Percentiles rank a stretch among this genome's conserved stretches.
phyloP scores from a whole-genome alignment of 2,113 vertebrate genomes.

The Leucoraja erinaceus region DNA sequence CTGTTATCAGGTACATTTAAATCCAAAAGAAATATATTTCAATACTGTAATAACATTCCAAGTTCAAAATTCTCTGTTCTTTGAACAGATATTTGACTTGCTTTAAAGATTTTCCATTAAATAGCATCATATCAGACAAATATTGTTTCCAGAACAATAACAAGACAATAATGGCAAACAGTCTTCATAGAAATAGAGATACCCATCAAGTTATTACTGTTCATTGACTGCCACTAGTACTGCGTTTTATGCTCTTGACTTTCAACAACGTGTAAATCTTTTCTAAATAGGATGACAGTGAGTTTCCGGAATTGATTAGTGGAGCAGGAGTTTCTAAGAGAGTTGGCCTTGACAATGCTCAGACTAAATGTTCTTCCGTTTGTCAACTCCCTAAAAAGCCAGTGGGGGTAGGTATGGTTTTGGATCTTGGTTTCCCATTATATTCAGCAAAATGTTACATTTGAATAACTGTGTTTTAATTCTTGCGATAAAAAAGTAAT shows the following conservation, averaged over 20 bases:
- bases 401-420: slow-evolving; percentile 11
- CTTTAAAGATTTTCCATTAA: not conserved
- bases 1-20: not conserved
- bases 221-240: not conserved
- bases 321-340: slow-evolving; percentile 58
- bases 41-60: not conserved
- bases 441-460: not conserved
- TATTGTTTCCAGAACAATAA: not conserved
- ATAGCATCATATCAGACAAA: not conserved
- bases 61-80: not conserved
- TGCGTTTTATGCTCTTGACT: not conserved
- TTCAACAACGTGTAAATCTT: slow-evolving; percentile 34
- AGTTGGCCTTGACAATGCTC: slow-evolving; percentile 46
- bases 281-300: slow-evolving; percentile 74
- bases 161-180: not conserved
- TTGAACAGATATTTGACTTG: not conserved
- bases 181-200: not conserved
- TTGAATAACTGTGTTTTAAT: not conserved
- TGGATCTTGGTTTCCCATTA: not conserved
- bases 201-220: not conserved
- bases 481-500: not conserved
- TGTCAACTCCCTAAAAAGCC: slow-evolving; percentile 31
- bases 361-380: slow-evolving; percentile 31
- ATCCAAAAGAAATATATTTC: not conserved
- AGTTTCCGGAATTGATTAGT: slow-evolving; percentile 76